phyloP scores from a whole-genome alignment of 2,797 vertebrate species.

The Mormyrus proboscirostris region DNA sequence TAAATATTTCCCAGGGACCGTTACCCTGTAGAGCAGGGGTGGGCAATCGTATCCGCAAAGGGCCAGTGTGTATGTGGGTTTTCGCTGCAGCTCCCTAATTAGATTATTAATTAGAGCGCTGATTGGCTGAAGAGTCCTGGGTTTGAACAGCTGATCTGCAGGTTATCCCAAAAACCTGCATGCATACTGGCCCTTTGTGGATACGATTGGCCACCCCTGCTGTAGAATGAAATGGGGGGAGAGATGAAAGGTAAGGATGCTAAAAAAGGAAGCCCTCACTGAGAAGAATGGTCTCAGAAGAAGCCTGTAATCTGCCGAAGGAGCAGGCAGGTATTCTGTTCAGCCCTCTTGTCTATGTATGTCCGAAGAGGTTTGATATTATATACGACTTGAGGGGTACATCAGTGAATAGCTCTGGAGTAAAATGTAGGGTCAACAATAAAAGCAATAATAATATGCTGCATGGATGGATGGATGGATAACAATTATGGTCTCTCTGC shows the following conservation, averaged over 20 bases:
- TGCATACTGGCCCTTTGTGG: too few relatives aligned
- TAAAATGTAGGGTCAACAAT: not conserved
- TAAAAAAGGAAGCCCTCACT: not conserved
- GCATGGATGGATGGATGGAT: not conserved
- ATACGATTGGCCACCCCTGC: not conserved
- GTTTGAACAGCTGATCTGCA: too few relatives aligned
- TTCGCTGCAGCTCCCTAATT: too few relatives aligned
- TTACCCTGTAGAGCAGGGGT: not conserved
- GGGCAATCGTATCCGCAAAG: too few relatives aligned
- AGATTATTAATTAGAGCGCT: too few relatives aligned
- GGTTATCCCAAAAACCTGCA: too few relatives aligned
- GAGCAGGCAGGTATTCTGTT: not conserved
- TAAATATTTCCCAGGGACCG: not conserved
- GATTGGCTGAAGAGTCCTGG: too few relatives aligned
- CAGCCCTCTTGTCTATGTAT: not conserved
- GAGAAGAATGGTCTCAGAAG: not conserved
- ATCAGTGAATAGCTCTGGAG: not conserved
- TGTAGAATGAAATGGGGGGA: not conserved
- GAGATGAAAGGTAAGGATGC: not conserved
- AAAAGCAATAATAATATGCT: not conserved
- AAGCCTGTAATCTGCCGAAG: not conserved
- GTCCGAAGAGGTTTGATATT: not conserved
- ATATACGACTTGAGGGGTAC: not conserved
- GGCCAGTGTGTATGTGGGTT: too few relatives aligned
- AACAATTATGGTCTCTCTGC: not conserved